phyloP scores from a whole-genome alignment of 1,140 invertebrate genomes.

The Leptopilina clavipes region DNA sequence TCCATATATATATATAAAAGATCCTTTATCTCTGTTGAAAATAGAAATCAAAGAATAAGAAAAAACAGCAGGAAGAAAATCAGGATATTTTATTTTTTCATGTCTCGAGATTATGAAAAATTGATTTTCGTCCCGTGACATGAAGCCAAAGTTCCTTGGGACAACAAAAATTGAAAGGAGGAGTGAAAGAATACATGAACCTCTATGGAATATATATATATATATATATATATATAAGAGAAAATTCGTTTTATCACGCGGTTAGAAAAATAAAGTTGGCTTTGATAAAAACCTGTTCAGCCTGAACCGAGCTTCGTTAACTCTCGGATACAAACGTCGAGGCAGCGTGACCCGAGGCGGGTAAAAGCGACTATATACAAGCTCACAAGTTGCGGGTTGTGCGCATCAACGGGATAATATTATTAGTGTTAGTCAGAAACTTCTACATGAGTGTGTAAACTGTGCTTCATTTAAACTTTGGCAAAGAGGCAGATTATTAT shows the following conservation, averaged over 20 bases:
- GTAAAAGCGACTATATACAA: conserved; percentile 19
- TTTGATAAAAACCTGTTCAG: conserved; percentile 23
- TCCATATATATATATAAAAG: conserved; percentile 1
- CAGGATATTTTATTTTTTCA: background rate
- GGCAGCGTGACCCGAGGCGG: conserved; percentile 23
- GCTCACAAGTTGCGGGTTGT: conserved; percentile 7
- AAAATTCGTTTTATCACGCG: conserved; percentile 18
- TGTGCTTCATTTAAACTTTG: conserved; percentile 19
- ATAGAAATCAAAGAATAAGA: conserved; percentile 4
- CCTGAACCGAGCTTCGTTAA: conserved; percentile 10
- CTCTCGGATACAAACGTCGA: background rate
- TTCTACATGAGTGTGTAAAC: conserved; percentile 1
- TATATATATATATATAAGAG: too few relatives aligned
- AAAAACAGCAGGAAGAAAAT: background rate
- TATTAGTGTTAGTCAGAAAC: conserved; percentile 26
- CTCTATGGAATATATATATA: background rate
- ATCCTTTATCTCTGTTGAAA: background rate
- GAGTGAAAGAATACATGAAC: background rate
- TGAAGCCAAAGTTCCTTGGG: background rate
- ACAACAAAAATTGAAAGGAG: background rate
- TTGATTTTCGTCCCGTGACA: conserved; percentile 34
- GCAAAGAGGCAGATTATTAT: background rate
- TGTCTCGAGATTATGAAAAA: conserved; percentile 38
- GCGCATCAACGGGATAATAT: conserved; percentile 26
- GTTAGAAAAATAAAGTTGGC: conserved; percentile 21